phyloP scores from a whole-genome alignment of 1,140 invertebrate genomes.

The Triops cancriformis region DNA sequence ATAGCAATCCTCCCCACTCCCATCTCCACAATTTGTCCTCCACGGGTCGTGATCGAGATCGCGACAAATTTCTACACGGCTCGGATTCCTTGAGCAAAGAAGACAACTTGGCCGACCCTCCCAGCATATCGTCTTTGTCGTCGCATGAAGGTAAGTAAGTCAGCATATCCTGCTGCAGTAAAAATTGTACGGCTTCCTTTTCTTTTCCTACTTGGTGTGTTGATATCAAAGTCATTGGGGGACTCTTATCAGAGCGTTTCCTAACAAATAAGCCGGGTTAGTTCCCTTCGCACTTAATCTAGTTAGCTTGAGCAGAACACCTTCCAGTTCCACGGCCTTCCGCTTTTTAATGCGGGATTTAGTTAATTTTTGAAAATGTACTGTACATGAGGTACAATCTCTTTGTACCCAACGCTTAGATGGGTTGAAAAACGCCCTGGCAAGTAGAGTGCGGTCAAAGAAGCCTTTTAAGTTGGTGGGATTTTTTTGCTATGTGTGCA shows the following conservation, averaged over 20 bases:
- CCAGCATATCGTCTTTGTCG: background rate
- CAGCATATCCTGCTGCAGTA: background rate
- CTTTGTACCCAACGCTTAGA: too few relatives aligned
- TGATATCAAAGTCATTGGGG: background rate
- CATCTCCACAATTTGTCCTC: background rate
- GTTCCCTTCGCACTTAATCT: too few relatives aligned
- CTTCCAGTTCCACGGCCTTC: too few relatives aligned
- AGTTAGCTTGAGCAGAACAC: too few relatives aligned
- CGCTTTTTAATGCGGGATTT: too few relatives aligned
- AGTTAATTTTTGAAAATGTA: too few relatives aligned
- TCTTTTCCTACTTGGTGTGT: background rate
- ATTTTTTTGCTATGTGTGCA: conserved; percentile 1
- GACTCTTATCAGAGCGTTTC: too few relatives aligned
- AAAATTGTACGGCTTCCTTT: background rate
- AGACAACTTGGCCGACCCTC: background rate
- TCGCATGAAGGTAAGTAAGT: background rate
- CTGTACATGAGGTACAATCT: too few relatives aligned
- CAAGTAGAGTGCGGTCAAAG: background rate
- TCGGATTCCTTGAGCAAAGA: too few relatives aligned
- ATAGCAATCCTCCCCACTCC: background rate
- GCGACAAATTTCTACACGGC: background rate
- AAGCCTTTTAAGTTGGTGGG: background rate
- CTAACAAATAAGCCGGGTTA: too few relatives aligned
- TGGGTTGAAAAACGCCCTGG: background rate
- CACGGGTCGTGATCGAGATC: background rate